Evolutionary conservation across 2,797 vertebrate genomes (phyloP).

Genomic region (Cynodonichthys magdalenae): DNA sequence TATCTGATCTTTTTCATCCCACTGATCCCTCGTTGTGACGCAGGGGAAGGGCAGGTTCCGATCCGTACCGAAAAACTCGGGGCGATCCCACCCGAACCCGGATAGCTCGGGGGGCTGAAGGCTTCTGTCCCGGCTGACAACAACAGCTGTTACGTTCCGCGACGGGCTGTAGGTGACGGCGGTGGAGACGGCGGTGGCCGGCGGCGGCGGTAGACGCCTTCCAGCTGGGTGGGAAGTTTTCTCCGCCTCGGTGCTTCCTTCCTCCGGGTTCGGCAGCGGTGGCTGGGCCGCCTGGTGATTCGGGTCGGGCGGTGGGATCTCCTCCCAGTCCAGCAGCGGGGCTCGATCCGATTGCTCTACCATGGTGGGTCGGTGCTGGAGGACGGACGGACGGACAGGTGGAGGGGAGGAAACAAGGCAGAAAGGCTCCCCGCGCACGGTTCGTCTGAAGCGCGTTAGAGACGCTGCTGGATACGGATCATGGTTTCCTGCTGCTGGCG

Average conservation of each 20-base stretch:
- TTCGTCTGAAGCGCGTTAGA: constrained; percentile 21
- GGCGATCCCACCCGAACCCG: constrained; percentile 60
- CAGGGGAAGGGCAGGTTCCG: constrained; percentile 57
- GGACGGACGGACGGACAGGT: constrained; percentile 5
- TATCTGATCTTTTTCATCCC: constrained; percentile 94
- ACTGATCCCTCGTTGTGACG: constrained; percentile 72
- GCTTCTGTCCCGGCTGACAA: constrained; percentile 57
- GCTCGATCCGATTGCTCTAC: constrained; percentile 92
- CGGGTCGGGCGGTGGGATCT: constrained; percentile 85
- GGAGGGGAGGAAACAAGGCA: constrained; percentile 10
- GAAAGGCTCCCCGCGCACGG: constrained; percentile 6
- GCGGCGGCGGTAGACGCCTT: constrained; percentile 38
- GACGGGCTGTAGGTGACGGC: constrained; percentile 46
- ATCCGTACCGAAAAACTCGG: constrained; percentile 57
- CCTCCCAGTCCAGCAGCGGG: constrained; percentile 94
- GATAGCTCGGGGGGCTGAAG: constrained; percentile 47
- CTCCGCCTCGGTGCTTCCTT: constrained; percentile 43
- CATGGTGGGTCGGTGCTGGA: constrained; percentile 66
- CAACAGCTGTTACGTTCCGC: constrained; percentile 63
- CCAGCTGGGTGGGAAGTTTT: constrained; percentile 65
- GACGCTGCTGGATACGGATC: constrained; percentile 38
- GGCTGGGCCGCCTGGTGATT: constrained; percentile 73
- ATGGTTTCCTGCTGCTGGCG: constrained; percentile 49
- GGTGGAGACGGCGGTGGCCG: constrained; percentile 22
- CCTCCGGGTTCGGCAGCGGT: constrained; percentile 27